Percentiles rank a stretch among this genome's conserved stretches.
phyloP scores from a whole-genome alignment of 2,888 invertebrate species.

The Phortica okadai region DNA sequence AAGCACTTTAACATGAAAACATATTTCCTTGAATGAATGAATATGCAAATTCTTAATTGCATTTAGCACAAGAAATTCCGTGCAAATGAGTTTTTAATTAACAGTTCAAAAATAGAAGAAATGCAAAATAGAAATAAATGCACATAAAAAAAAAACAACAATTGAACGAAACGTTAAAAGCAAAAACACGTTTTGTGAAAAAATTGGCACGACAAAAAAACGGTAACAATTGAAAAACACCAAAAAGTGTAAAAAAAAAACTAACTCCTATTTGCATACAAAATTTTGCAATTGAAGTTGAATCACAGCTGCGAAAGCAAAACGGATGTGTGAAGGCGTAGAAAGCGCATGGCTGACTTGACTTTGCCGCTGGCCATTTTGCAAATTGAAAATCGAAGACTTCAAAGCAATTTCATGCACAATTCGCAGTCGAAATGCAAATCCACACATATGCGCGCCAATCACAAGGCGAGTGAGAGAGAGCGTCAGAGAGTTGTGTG shows the following conservation, averaged over 20 bases:
- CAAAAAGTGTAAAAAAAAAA: not conserved
- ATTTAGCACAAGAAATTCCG: constrained; percentile 1
- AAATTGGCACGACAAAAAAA: not conserved
- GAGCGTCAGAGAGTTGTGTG: constrained; percentile 41
- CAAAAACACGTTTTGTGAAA: not conserved
- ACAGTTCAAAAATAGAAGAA: constrained; percentile 46
- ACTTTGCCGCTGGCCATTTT: constrained; percentile 38
- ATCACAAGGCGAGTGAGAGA: constrained; percentile 32
- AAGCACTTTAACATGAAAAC: not conserved
- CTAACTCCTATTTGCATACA: constrained; percentile 1
- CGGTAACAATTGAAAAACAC: not conserved
- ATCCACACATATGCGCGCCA: constrained; percentile 12
- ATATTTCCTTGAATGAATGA: not conserved
- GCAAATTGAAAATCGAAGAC: constrained; percentile 39
- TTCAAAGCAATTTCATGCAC: constrained; percentile 34
- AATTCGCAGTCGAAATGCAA: constrained; percentile 44
- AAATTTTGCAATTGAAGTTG: not conserved
- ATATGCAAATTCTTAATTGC: constrained; percentile 19
- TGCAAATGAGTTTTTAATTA: constrained; percentile 68
- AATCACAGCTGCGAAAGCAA: not conserved
- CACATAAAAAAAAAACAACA: constrained; percentile 32
- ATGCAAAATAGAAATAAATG: constrained; percentile 41
- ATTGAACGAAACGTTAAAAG: not conserved
- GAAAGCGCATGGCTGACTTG: not conserved
- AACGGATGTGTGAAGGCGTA: not conserved